A percentile compares a stretch with the other conserved stretches of the same genome.
These are phyloP conservation scores for Chitala chitala DNA, from an alignment of 2,113 vertebrate genomes.

Conservation along the genomic window DNA sequence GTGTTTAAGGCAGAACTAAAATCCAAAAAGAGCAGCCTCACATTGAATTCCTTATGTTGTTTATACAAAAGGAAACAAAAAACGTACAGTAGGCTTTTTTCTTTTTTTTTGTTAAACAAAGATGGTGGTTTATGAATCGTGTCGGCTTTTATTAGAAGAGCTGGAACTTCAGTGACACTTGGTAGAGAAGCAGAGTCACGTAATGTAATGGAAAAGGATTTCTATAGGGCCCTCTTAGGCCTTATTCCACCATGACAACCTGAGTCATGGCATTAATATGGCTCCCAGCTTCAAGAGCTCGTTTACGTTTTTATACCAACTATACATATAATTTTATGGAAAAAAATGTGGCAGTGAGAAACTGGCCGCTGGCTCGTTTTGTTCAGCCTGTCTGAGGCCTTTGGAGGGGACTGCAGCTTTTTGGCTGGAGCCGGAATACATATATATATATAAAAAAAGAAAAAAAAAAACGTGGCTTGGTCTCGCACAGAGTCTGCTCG, in stretches of 20 bases:
- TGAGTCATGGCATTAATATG: neutral
- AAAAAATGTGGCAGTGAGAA: conserved; percentile 13
- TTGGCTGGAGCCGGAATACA: conserved; percentile 23
- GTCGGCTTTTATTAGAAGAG: neutral
- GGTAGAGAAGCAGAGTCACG: neutral
- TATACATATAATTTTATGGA: conserved; percentile 35
- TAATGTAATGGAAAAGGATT: neutral
- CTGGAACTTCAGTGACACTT: neutral
- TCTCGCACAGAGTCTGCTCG: conserved; percentile 21
- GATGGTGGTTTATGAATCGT: neutral
- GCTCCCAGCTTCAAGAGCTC: conserved; percentile 15
- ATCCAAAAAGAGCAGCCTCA: too few relatives aligned
- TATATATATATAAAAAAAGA: too few relatives aligned
- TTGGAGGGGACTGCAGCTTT: conserved; percentile 22
- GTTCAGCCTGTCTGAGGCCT: neutral
- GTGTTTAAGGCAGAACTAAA: too few relatives aligned
- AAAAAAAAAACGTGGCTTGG: conserved; percentile 17
- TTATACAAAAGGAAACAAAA: neutral
- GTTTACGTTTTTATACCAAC: neutral
- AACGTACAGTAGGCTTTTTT: neutral
- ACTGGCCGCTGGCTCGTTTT: conserved; percentile 17
- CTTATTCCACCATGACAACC: neutral
- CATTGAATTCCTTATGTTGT: neutral
- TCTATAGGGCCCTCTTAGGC: neutral
- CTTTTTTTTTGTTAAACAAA: neutral